phyloP scores from a whole-genome alignment of 2,113 vertebrate genomes.

The Sapajus apella region DNA sequence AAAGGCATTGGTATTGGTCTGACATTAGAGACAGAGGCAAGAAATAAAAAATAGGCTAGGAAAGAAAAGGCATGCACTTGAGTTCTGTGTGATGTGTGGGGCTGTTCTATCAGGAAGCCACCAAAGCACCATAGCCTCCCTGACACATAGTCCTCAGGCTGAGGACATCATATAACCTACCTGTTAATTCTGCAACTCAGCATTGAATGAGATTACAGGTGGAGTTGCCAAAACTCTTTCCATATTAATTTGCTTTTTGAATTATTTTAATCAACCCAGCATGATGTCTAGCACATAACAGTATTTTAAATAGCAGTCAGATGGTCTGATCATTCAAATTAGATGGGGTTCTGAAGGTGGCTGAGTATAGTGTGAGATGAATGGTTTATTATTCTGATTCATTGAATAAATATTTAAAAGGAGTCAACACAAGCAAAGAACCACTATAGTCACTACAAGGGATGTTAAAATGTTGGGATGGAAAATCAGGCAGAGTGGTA shows the following conservation, averaged over 20 bases:
- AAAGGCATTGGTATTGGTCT: background rate
- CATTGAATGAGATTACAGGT: background rate
- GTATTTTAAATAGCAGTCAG: background rate
- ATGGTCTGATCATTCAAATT: background rate
- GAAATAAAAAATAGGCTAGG: background rate
- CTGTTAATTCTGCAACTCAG: background rate
- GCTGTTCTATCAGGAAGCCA: background rate
- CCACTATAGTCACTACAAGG: background rate
- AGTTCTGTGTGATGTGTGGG: background rate
- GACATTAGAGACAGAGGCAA: background rate
- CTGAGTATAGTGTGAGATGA: background rate
- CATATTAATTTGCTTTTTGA: background rate
- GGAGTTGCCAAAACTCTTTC: background rate
- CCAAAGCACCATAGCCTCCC: too few relatives aligned
- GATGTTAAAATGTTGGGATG: background rate
- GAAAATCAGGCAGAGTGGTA: background rate
- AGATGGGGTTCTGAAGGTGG: background rate
- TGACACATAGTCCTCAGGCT: background rate
- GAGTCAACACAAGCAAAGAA: background rate
- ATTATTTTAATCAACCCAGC: background rate
- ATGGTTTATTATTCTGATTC: background rate
- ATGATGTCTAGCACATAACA: background rate
- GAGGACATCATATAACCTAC: background rate
- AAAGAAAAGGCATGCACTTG: background rate
- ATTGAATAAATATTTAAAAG: constrained; percentile 3